Percentiles rank a stretch among this genome's conserved stretches.
Conservation (phyloP, 2,888 invertebrate genomes). For the Lasioglossum pauxillum region DNA sequence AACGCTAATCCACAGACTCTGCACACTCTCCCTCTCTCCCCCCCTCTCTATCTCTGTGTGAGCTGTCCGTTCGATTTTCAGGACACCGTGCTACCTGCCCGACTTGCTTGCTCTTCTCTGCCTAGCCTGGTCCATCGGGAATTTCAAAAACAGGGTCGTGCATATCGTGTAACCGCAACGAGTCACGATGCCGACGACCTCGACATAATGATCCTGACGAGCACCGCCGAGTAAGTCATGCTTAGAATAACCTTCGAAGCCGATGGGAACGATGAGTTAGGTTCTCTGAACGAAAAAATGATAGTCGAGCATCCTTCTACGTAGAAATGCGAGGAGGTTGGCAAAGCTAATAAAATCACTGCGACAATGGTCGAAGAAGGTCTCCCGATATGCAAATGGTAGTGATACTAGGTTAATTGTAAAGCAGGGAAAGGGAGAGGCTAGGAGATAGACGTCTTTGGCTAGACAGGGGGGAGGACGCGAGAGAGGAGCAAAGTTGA, state of each 20-base stretch:
- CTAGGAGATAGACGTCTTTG: not conserved
- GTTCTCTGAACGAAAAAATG: too few relatives aligned
- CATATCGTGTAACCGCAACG: slow-evolving; percentile 36
- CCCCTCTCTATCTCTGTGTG: not conserved
- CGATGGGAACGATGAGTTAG: not conserved
- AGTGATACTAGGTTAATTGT: not conserved
- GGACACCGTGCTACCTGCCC: slow-evolving; percentile 13
- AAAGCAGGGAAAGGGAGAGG: not conserved
- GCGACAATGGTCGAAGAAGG: not conserved
- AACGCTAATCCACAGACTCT: slow-evolving; percentile 21
- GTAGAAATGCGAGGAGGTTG: not conserved
- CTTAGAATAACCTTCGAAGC: not conserved
- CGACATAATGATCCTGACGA: slow-evolving; percentile 1
- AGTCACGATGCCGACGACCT: not conserved
- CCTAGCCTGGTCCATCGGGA: slow-evolving; percentile 43
- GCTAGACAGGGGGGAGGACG: not conserved
- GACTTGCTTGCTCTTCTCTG: not conserved
- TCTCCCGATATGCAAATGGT: not conserved
- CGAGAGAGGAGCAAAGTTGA: slow-evolving; percentile 24
- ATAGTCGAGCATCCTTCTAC: too few relatives aligned
- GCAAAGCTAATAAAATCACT: not conserved
- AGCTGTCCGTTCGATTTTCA: slow-evolving; percentile 54
- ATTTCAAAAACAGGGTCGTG: slow-evolving; percentile 52
- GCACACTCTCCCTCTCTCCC: not conserved
- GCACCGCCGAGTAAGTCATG: slow-evolving; percentile 6